Evolutionary conservation across 2,888 invertebrate species (phyloP), one percentile per base, ranked within the genome.

Genomic region (Scaptomyza cyrtandrae): DNA sequence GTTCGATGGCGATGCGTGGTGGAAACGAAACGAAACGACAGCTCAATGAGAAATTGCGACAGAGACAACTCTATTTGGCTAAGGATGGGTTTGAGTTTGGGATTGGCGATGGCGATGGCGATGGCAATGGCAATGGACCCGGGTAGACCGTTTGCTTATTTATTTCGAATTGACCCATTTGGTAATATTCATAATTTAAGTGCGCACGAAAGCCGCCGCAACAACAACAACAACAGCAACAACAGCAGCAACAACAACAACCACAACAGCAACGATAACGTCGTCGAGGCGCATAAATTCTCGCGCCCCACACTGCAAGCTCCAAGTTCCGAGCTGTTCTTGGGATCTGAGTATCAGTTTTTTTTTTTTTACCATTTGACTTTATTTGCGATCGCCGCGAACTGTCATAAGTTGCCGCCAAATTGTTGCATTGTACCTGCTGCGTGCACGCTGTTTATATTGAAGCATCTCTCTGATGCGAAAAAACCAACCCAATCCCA

Each of bases 181-280:
- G 91, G 90, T 83, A 90, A 91, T 91, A 90, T 91, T 90, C 91
- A 91, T 91, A 90, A 91, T 87, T 90, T 91, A 91, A 81, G 74
- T 85, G 77, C 76, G 72, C 86, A 85, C 84, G 79, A 83, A 71
- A 74, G 73, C 78, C 75, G 76, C 75, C 71, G 70, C 77, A 63
- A 57, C 67, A 56, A 48, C 71, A 49, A 59, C 74, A 67, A 29
- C 63, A 57, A 61, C 62, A 70, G 55, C 49, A 62, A 49, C 71
- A 61, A 33, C 67, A 69, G 16, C 58, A 43, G 46, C 16, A 27
- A 13, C 70, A n/a, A n/a, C n/a, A 70, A 58, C 49, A 62, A 49
- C 71, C 61, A 33, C 67, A 69, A 24, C 58, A 43, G 46, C 16
- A 27, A 13, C 70, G 29, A 62, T 62, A 29, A 58, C 66, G 46